A percentile compares a stretch with the other conserved stretches of the same genome.
Conservation (phyloP, 2,888 invertebrate genomes). For the Dolomedes plantarius region DNA sequence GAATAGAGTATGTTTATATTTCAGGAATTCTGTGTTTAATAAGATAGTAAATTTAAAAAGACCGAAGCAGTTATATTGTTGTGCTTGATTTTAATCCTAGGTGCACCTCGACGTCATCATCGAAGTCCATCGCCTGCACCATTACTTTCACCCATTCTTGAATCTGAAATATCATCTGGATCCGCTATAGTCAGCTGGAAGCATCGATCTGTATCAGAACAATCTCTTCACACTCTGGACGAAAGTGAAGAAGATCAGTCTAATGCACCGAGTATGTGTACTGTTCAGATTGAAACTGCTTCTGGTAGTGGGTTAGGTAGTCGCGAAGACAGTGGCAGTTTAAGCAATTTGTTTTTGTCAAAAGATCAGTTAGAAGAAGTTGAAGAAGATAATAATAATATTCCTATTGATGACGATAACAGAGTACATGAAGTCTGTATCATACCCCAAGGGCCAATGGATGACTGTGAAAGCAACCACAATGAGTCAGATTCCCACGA, state of each 20-base stretch:
- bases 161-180: constrained; percentile 67
- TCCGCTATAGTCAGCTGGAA: constrained; percentile 70
- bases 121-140: constrained; percentile 66
- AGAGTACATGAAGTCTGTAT: constrained; percentile 61
- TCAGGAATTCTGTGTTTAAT: too few relatives aligned
- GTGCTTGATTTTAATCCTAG: constrained; percentile 29
- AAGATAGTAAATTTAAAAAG: too few relatives aligned
- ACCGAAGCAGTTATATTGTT: too few relatives aligned
- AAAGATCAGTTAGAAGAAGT: constrained; percentile 56
- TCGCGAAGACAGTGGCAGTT: constrained; percentile 64
- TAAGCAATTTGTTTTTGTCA: constrained; percentile 65
- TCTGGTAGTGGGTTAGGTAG: constrained; percentile 24
- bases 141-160: constrained; percentile 58
- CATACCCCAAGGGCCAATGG: constrained; percentile 42
- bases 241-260: constrained; percentile 52
- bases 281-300: constrained; percentile 48
- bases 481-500: constrained; percentile 20
- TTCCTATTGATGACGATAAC: constrained; percentile 51
- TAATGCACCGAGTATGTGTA: constrained; percentile 11
- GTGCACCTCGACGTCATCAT: constrained; percentile 38
- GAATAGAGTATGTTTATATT: too few relatives aligned
- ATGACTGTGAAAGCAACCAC: constrained; percentile 41
- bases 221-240: constrained; percentile 59
- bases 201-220: constrained; percentile 66
- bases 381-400: constrained; percentile 57